Evolutionary conservation across 2,888 invertebrate species (phyloP).

Genomic region (Dynastes hyllus): DNA sequence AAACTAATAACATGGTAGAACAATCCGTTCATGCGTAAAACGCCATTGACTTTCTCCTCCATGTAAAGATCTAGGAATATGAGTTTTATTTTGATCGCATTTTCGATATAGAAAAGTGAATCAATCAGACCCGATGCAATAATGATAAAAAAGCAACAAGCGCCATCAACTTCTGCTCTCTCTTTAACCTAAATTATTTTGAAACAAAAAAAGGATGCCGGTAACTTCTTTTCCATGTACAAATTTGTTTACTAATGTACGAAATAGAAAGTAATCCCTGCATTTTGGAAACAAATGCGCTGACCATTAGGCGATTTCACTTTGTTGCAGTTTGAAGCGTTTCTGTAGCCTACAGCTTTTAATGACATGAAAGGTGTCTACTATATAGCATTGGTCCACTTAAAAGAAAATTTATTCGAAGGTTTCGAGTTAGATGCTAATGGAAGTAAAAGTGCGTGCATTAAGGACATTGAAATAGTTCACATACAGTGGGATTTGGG

Average conservation of each 20-base stretch:
- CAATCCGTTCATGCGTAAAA: neutral
- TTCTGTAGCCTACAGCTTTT: neutral
- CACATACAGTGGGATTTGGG: neutral
- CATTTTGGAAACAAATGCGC: constrained; percentile 6
- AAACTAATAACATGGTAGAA: neutral
- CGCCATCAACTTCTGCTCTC: neutral
- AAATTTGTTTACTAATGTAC: neutral
- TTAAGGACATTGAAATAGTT: neutral
- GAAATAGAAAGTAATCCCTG: constrained; percentile 21
- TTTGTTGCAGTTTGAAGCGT: neutral
- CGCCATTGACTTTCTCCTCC: neutral
- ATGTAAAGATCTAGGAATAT: neutral
- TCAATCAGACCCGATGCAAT: neutral
- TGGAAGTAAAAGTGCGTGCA: constrained; percentile 5
- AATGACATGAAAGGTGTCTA: neutral
- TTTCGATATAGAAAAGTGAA: neutral
- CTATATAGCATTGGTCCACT: neutral
- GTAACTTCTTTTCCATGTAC: neutral
- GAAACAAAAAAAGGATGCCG: neutral
- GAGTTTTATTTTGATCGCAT: neutral
- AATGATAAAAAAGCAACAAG: neutral
- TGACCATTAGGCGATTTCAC: constrained; percentile 11
- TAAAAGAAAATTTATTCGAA: neutral
- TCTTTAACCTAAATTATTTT: constrained; percentile 13
- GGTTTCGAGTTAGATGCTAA: neutral